Evolutionary conservation across 2,113 vertebrate species (phyloP).

Genomic region (Lophochroa leadbeateri): DNA sequence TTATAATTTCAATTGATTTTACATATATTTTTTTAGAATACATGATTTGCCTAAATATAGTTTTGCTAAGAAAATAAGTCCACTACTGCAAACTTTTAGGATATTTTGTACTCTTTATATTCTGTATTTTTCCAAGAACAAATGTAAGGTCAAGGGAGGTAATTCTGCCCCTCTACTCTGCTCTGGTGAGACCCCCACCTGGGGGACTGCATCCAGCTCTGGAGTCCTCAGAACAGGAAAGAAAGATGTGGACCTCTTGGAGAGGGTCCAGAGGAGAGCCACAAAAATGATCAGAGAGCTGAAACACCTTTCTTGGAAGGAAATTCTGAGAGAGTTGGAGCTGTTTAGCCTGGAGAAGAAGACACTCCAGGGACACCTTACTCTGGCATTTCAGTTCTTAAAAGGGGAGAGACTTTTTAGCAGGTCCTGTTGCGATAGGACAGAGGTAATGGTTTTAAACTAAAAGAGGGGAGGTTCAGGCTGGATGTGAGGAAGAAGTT

Average conservation of each 20-base stretch:
- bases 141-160: not conserved
- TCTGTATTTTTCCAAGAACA: not conserved
- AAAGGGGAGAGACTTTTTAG: not conserved
- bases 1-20: not conserved
- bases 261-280: not conserved
- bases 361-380: not conserved
- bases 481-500: not conserved
- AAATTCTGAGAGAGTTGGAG: not conserved
- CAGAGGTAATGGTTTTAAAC: not conserved
- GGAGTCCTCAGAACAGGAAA: not conserved
- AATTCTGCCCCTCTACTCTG: not conserved
- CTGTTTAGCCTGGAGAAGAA: not conserved
- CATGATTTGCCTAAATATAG: accelerated
- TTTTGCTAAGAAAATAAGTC: not conserved
- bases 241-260: not conserved
- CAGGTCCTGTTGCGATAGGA: not conserved
- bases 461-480: not conserved
- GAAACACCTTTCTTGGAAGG: not conserved
- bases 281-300: not conserved
- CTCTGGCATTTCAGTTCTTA: not conserved
- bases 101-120: not conserved
- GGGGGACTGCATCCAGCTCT: not conserved
- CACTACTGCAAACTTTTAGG: not conserved
- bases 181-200: not conserved
- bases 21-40: not conserved